These are phyloP conservation scores for Mythimna loreyi DNA, from an alignment of 2,888 invertebrate genomes.

Conservation along the genomic window DNA sequence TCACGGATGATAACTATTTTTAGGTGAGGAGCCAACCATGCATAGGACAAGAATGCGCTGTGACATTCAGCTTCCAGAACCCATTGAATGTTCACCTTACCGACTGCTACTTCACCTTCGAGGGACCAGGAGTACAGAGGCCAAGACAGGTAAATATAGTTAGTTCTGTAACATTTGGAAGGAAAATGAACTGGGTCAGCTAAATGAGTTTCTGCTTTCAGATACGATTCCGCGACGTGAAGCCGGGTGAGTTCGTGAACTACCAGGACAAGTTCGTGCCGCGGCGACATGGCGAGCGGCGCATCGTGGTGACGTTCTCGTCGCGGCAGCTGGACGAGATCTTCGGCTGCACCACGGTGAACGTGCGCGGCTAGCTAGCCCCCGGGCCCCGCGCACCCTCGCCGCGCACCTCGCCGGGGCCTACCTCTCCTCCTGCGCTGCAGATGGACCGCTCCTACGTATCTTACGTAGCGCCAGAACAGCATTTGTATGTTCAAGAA, in stretches of 20 bases:
- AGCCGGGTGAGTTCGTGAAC: conserved; percentile 91
- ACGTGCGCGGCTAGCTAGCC: conserved; percentile 89
- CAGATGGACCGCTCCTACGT: conserved; percentile 83
- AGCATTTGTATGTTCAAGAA: conserved; percentile 83
- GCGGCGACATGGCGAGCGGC: conserved; percentile 91
- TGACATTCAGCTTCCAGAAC: conserved; percentile 92
- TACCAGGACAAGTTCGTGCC: conserved; percentile 92
- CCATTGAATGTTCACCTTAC: conserved; percentile 92
- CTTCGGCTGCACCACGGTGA: conserved; percentile 90
- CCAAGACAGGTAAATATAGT: conserved; percentile 87
- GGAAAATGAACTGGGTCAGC: background rate
- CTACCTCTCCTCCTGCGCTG: conserved; percentile 78
- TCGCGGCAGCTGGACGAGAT: conserved; percentile 92
- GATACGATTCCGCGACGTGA: conserved; percentile 91
- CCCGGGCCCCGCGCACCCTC: conserved; percentile 83
- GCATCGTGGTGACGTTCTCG: conserved; percentile 92
- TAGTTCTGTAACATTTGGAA: background rate
- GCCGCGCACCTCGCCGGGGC: conserved; percentile 83
- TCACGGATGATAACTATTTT: background rate
- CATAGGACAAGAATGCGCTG: conserved; percentile 89
- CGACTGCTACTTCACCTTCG: conserved; percentile 93
- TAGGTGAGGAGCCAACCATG: conserved; percentile 88
- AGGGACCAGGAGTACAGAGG: conserved; percentile 93
- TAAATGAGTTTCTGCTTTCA: conserved; percentile 63
- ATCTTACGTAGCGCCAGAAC: conserved; percentile 81